These are phyloP conservation scores for Synanthedon vespiformis DNA, from an alignment of 2,888 invertebrate genomes.

Conservation along the genomic window DNA sequence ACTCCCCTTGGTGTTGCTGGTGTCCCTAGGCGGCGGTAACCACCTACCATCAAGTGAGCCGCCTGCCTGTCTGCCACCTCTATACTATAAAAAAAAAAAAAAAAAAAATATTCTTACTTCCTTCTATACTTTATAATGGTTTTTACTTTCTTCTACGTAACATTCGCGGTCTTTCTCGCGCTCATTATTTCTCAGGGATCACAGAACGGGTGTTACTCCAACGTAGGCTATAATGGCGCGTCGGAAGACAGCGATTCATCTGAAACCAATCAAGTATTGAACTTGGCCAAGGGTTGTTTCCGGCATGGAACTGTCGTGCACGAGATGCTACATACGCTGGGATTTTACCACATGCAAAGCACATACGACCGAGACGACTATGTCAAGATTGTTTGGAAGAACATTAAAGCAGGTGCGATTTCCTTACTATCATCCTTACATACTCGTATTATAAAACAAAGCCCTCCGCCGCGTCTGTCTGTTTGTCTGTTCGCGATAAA, in stretches of 20 bases:
- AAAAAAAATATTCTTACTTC: no score
- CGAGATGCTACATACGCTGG: constrained; percentile 83
- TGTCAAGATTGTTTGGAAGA: constrained; percentile 80
- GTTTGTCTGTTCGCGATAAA: no score
- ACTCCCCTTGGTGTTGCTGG: no score
- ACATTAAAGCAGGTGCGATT: constrained; percentile 70
- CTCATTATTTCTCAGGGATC: constrained; percentile 74
- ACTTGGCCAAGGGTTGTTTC: constrained; percentile 69
- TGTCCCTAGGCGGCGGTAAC: no score
- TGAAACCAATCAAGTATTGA: constrained; percentile 50
- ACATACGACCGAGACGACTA: constrained; percentile 81
- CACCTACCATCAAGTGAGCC: no score
- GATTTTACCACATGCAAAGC: constrained; percentile 88
- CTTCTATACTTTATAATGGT: no score
- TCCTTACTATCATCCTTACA: no score
- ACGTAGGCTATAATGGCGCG: constrained; percentile 39
- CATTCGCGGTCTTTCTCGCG: not conserved
- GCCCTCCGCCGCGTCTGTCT: no score
- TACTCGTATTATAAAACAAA: no score
- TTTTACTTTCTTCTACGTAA: no score
- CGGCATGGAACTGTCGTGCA: constrained; percentile 77
- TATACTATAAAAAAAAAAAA: no score
- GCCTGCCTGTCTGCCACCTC: no score
- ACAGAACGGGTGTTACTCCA: constrained; percentile 67
- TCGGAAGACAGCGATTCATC: constrained; percentile 25